phyloP scores from a whole-genome alignment of 2,888 invertebrate species.

The Drosophila austrosaltans region DNA sequence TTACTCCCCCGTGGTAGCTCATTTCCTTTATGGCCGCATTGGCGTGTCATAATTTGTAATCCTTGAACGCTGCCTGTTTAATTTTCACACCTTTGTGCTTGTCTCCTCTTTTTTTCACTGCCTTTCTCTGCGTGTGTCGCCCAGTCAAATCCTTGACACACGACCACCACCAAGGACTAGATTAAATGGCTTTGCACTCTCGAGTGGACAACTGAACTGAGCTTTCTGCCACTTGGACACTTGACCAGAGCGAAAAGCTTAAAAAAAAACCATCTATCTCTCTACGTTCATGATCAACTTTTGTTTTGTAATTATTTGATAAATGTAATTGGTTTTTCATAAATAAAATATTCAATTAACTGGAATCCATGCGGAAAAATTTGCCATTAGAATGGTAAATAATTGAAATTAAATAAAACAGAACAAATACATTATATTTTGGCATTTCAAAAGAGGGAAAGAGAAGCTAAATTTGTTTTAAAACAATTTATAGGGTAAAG shows the following conservation, averaged over 20 bases:
- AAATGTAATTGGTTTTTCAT: slow-evolving; percentile 10
- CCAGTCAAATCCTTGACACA: slow-evolving; percentile 48
- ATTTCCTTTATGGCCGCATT: slow-evolving; percentile 65
- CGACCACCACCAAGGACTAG: slow-evolving; percentile 44
- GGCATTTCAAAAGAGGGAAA: neutral
- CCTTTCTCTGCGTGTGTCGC: neutral
- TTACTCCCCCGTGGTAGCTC: slow-evolving; percentile 25
- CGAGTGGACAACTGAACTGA: slow-evolving; percentile 19
- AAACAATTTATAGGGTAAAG: too few species aligned
- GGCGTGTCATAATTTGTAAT: slow-evolving; percentile 81
- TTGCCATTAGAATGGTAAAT: neutral
- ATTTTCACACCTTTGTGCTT: slow-evolving; percentile 80
- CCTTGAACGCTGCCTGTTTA: slow-evolving; percentile 76
- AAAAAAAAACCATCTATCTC: slow-evolving; percentile 22
- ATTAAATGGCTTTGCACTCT: slow-evolving; percentile 55
- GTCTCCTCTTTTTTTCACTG: slow-evolving; percentile 4
- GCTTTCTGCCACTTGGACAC: slow-evolving; percentile 14
- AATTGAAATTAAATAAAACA: neutral
- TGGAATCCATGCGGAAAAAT: neutral
- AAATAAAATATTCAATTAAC: neutral
- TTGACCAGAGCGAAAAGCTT: slow-evolving; percentile 13
- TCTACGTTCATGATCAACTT: slow-evolving; percentile 47
- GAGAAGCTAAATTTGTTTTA: too few species aligned
- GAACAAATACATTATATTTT: too few species aligned
- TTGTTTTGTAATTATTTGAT: slow-evolving; percentile 39